Conservation (phyloP, 2,797 vertebrate species). For the Scolopax rusticola region DNA sequence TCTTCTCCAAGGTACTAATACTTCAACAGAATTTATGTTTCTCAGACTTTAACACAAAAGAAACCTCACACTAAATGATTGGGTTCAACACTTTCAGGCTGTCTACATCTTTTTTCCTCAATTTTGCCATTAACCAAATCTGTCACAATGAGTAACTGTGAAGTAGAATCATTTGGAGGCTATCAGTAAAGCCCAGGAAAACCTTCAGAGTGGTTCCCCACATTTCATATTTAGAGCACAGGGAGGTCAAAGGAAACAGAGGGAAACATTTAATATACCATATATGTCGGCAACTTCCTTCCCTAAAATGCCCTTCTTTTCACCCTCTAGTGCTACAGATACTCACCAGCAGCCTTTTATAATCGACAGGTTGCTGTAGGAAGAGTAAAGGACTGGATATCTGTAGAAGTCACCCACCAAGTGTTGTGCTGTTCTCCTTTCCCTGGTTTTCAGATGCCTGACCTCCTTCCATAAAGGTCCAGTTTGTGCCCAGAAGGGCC, state of each 20-base stretch:
- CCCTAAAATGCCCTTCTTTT: neutral
- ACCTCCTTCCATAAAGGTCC: neutral
- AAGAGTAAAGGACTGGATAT: neutral
- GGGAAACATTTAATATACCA: neutral
- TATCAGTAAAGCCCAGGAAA: neutral
- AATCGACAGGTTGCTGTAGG: neutral
- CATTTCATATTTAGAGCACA: neutral
- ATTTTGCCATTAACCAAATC: neutral
- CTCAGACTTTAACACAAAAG: neutral
- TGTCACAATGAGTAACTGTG: neutral
- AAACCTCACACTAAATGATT: accelerated
- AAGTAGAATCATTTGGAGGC: neutral
- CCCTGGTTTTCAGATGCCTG: neutral
- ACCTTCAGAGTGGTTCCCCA: neutral
- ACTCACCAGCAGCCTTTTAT: neutral
- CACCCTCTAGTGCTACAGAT: neutral
- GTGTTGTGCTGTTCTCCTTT: neutral
- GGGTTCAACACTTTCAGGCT: neutral
- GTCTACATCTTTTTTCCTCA: neutral
- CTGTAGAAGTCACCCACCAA: neutral
- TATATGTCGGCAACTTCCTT: neutral
- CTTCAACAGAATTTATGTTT: neutral
- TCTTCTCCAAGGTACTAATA: neutral
- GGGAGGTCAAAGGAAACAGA: neutral
- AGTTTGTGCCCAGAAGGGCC: neutral